A percentile compares a stretch with the other conserved stretches of the same genome.
phyloP scores from a whole-genome alignment of 2,888 invertebrate species.

The Chloroclysta siterata region DNA sequence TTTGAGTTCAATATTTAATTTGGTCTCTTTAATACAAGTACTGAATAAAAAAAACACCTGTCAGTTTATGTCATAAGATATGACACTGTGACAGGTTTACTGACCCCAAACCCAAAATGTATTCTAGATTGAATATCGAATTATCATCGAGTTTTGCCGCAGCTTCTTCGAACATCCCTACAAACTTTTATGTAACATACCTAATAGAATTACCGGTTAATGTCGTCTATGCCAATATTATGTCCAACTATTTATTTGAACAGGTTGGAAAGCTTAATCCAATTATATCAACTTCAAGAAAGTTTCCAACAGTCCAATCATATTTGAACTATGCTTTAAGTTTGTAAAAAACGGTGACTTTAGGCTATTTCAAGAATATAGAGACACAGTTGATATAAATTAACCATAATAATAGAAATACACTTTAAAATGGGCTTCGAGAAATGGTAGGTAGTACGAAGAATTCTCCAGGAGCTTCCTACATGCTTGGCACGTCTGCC shows the following conservation, averaged over 20 bases:
- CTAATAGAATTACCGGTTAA: not conserved
- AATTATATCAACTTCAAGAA: not conserved
- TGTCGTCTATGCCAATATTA: not conserved
- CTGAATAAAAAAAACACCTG: too few species aligned
- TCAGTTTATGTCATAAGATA: too few species aligned
- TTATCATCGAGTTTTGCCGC: not conserved
- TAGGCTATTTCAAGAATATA: too few species aligned
- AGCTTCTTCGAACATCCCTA: not conserved
- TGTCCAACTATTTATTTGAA: not conserved
- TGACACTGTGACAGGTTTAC: too few species aligned
- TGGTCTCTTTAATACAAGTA: too few species aligned
- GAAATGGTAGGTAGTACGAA: conserved; percentile 29
- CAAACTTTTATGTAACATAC: not conserved
- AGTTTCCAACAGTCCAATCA: too few species aligned
- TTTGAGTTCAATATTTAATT: not conserved
- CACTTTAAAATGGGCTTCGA: conserved; percentile 8
- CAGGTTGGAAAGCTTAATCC: not conserved
- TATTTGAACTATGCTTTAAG: too few species aligned
- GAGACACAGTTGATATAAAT: too few species aligned
- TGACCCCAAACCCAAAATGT: too few species aligned
- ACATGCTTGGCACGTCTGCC: conserved; percentile 62
- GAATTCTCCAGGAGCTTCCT: conserved; percentile 35
- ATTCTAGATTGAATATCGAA: not conserved
- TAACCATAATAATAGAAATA: too few species aligned
- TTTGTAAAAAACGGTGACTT: too few species aligned